These are phyloP conservation scores for Drosophila histrio DNA, from an alignment of 2,888 invertebrate species.

Conservation along the genomic window DNA sequence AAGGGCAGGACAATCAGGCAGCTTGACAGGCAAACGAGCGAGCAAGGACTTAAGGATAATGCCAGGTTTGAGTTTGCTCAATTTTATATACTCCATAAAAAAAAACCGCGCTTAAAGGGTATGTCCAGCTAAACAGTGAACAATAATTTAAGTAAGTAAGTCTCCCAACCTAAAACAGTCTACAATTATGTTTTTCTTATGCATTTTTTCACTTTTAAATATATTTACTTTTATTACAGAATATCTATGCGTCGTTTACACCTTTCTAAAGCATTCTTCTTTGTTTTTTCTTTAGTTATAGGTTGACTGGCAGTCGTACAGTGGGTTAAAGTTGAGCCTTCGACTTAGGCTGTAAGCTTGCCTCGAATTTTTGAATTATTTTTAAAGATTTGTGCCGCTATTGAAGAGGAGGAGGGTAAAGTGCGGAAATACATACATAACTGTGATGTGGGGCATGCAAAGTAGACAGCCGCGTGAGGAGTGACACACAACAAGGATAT, in stretches of 20 bases:
- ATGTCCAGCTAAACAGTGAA: neutral
- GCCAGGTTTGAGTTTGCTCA: conserved; percentile 42
- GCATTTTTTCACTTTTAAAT: neutral
- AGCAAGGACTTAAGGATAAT: conserved; percentile 48
- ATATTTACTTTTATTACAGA: neutral
- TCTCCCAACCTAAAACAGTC: neutral
- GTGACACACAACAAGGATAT: neutral
- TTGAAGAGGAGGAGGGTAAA: neutral
- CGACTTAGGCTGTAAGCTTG: conserved; percentile 57
- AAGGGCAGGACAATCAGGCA: conserved; percentile 19
- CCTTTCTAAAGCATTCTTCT: neutral
- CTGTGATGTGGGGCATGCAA: conserved; percentile 29
- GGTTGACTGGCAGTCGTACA: conserved; percentile 19
- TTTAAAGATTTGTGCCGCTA: conserved; percentile 46
- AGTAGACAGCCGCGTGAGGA: conserved; percentile 11
- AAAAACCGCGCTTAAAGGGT: neutral
- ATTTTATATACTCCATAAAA: conserved; percentile 26
- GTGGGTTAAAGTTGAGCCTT: conserved; percentile 57
- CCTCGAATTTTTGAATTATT: conserved; percentile 58
- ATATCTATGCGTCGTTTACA: neutral
- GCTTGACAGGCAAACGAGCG: conserved; percentile 40
- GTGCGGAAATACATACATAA: neutral
- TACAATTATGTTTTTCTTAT: neutral
- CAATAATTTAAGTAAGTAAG: neutral
- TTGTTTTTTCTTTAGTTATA: conserved; percentile 27